A percentile compares a stretch with the other conserved stretches of the same genome.
Conservation (phyloP, 2,797 vertebrate species). For the Erethizon dorsatum region DNA sequence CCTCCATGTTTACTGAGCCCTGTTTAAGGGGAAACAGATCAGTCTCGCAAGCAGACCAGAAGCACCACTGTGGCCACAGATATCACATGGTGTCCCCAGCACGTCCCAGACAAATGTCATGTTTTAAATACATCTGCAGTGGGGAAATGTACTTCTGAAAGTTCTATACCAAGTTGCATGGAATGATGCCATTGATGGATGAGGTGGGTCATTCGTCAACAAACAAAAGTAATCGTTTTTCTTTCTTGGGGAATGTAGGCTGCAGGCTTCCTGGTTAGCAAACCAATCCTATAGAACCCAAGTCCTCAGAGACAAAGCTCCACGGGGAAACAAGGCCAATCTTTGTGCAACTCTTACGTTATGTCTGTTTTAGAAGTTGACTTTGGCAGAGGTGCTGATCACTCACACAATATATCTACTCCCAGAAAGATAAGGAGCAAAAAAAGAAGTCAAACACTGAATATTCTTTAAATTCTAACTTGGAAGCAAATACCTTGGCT, state of each 20-base stretch:
- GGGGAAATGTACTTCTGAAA: neutral
- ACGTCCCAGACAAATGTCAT: neutral
- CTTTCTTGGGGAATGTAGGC: neutral
- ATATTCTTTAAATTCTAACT: conserved; percentile 80
- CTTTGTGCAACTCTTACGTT: conserved; percentile 71
- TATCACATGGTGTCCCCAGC: neutral
- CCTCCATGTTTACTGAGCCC: neutral
- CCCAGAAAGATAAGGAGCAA: conserved; percentile 74
- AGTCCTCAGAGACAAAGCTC: neutral
- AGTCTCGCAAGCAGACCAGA: neutral
- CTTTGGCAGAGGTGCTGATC: conserved; percentile 79
- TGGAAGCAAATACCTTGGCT: conserved; percentile 69
- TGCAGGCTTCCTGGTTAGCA: conserved; percentile 20
- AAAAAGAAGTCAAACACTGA: conserved; percentile 31
- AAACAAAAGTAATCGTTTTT: conserved; percentile 37
- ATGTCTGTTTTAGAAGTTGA: conserved; percentile 82
- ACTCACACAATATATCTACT: conserved; percentile 78
- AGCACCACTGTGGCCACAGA: neutral
- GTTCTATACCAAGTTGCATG: neutral
- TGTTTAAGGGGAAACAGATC: neutral
- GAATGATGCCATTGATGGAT: conserved; percentile 42
- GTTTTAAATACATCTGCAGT: neutral
- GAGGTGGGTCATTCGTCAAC: neutral
- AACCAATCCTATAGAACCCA: conserved; percentile 10
- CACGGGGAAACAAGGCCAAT: conserved; percentile 40